Base-by-base conservation (phyloP, 2,797 vertebrate species). In the Acrossocheilus fasciatus region DNA sequence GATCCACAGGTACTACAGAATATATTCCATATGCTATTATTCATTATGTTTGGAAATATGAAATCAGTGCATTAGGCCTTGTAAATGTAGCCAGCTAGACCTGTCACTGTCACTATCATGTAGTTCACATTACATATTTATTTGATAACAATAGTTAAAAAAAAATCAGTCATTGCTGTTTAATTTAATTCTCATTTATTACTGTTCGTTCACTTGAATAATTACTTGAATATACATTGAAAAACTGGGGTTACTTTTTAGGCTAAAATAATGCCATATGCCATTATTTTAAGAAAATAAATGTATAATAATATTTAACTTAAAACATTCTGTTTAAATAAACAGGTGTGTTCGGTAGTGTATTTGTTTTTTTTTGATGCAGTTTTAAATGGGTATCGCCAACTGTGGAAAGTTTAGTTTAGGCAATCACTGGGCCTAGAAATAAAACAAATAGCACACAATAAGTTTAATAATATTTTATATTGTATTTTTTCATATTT, bases 1-100 rank as follows among this genome's bases (percentile, higher is more conserved):
- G 98, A 99, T 75, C 64, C 39, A 50, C 59, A 34, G 50, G 36
- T 54, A 72, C 69, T 70, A 36, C 54, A 15, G 34, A 18, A 64
- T 62, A 79, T 30, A n/a, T 41, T 11, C 47, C 18, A 1, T 17
- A 1, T 52, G 17, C 26, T 75, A 20, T 77, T 20, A 57, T 23
- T 54, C 3, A 77, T n/a, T 39, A 57, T 39, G 50, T 39, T n/a
- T 47, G 6, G 6, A 77, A n/a, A 57, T 77, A 41, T 23, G 30
- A 77, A 54, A 39, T 14, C 30, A 6, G 20, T 59, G 52, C 8
- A 10, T 34, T 75, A 36, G 26, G 6, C 20, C 11, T 77, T 77
- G 12, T 4, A 14, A 17, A 41, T 78, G 1, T 17, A n/a, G 12
- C 36, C 34, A 5, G 20, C 20, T 77, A 39, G 30, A 77, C 36